A percentile compares a stretch with the other conserved stretches of the same genome.
Conservation (phyloP, 1,140 invertebrate genomes). For the Pemphigus obesinymphae region DNA sequence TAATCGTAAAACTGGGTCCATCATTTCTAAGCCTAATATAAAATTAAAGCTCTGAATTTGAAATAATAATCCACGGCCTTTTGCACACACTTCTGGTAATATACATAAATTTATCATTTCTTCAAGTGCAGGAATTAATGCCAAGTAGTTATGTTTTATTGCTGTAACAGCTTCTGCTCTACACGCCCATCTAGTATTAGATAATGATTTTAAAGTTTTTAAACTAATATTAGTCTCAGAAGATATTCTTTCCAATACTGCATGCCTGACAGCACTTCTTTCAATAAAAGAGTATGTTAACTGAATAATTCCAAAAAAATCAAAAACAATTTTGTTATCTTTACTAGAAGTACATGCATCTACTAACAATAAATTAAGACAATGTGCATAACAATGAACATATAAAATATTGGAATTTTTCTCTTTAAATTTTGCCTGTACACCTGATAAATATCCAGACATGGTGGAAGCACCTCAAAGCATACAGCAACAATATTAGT, state of each 20-base stretch:
- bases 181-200: slow-evolving; percentile 43
- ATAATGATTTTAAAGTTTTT: slow-evolving; percentile 41
- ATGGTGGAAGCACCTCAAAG: slow-evolving; percentile 38
- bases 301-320: slow-evolving; percentile 36
- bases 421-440: too few species aligned
- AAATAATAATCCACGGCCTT: slow-evolving; percentile 20
- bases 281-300: slow-evolving; percentile 42
- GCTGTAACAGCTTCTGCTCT: slow-evolving; percentile 42
- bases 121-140: slow-evolving; percentile 14
- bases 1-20: too few species aligned
- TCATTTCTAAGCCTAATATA: not conserved
- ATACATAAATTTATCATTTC: not conserved
- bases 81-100: slow-evolving; percentile 15
- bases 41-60: not conserved
- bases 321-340: slow-evolving; percentile 12
- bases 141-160: slow-evolving; percentile 7
- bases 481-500: not conserved
- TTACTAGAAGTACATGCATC: not conserved
- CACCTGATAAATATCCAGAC: slow-evolving; percentile 15
- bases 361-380: not conserved
- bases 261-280: slow-evolving; percentile 43
- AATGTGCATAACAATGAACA: slow-evolving; percentile 18
- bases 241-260: slow-evolving; percentile 40
- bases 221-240: slow-evolving; percentile 33
- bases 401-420: too few species aligned